These are phyloP conservation scores for Bombycilla garrulus DNA, from an alignment of 2,113 vertebrate species.

Conservation along the genomic window DNA sequence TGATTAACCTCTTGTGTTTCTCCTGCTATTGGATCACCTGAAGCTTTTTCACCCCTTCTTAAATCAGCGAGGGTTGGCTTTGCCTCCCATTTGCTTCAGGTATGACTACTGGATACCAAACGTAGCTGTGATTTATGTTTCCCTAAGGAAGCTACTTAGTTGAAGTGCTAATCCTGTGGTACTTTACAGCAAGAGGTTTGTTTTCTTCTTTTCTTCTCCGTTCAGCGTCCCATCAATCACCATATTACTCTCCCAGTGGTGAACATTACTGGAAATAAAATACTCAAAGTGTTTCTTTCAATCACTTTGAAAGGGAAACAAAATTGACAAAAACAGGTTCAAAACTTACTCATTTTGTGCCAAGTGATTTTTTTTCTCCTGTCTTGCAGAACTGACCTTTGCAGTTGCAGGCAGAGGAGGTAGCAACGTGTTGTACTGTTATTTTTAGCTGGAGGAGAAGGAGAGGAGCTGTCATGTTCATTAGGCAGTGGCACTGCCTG, in stretches of 20 bases:
- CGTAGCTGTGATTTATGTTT: neutral
- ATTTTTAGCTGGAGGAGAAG: constrained; percentile 48
- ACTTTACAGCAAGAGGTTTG: neutral
- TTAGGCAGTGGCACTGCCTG: neutral
- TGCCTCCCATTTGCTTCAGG: neutral
- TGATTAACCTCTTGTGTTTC: neutral
- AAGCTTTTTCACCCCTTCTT: neutral
- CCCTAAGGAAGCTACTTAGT: neutral
- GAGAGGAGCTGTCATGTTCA: neutral
- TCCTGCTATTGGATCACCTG: neutral
- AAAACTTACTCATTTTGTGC: neutral
- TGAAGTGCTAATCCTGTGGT: neutral
- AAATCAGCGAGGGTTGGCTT: neutral
- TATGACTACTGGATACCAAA: neutral
- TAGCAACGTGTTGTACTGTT: neutral
- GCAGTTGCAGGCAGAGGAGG: neutral
- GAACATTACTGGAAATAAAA: neutral
- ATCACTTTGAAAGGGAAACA: neutral
- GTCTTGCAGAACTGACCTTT: constrained; percentile 34
- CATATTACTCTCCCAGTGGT: neutral
- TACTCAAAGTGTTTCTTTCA: neutral
- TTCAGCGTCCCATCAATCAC: neutral
- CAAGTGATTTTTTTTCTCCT: neutral
- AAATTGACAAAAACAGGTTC: neutral
- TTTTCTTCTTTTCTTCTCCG: constrained; percentile 2